A percentile compares a stretch with the other conserved stretches of the same genome.
These are phyloP conservation scores for Cerastis leucographa DNA, from an alignment of 2,888 invertebrate species.

Conservation along the genomic window DNA sequence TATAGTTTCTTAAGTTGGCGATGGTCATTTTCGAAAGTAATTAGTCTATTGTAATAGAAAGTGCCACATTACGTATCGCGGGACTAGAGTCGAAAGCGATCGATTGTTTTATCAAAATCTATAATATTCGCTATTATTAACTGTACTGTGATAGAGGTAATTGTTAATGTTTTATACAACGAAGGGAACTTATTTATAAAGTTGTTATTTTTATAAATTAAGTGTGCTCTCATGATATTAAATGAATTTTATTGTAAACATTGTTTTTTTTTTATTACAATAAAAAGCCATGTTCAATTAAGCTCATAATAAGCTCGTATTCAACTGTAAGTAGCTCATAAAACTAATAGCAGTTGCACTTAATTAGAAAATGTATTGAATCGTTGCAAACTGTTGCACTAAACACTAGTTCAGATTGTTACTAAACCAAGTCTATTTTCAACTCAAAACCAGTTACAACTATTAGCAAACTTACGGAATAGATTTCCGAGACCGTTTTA, in stretches of 20 bases:
- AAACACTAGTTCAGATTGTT: constrained; percentile 25
- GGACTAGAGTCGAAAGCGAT: constrained; percentile 69
- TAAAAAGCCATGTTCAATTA: background rate
- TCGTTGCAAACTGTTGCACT: constrained; percentile 14
- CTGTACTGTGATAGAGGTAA: constrained; percentile 83
- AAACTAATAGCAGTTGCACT: background rate
- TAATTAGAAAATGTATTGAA: constrained; percentile 4
- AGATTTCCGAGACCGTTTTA: constrained; percentile 47
- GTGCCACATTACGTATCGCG: constrained; percentile 78
- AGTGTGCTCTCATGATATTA: constrained; percentile 53
- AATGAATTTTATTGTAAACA: constrained; percentile 17
- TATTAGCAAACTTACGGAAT: constrained; percentile 47
- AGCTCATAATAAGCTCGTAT: too few relatives aligned
- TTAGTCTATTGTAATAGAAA: constrained; percentile 76
- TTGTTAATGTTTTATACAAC: constrained; percentile 62
- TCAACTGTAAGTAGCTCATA: too few relatives aligned
- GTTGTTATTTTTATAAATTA: constrained; percentile 69
- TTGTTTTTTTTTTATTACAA: background rate
- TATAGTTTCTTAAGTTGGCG: constrained; percentile 61
- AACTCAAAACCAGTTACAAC: constrained; percentile 49
- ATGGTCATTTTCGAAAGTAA: constrained; percentile 65
- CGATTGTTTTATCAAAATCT: constrained; percentile 66
- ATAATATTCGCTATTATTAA: constrained; percentile 64
- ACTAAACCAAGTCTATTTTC: constrained; percentile 40
- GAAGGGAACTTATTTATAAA: constrained; percentile 65